Base-by-base conservation (phyloP, 2,797 vertebrate genomes). In the Gymnodraco acuticeps region DNA sequence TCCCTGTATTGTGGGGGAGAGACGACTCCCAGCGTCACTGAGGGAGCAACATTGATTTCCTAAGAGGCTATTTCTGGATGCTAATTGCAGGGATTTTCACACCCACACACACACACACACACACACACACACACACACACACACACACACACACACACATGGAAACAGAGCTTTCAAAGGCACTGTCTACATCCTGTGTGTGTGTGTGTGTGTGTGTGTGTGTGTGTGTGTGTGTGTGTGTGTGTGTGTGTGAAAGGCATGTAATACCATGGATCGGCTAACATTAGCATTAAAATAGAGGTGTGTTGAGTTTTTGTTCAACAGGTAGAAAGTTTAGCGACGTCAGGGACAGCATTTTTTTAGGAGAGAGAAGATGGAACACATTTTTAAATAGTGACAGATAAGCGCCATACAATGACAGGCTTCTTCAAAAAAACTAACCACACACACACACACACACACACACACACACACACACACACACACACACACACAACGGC, bases 341-440 rank as follows among this genome's bases (percentile, higher is more conserved):
- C 45, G 14, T 47, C n/a, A 33, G 16, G 46, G 31, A 64, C 3
- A 0, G 50, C n/a, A 63, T 12, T 5, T 23, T 65, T 23, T 59
- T 4, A 60, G 48, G 38, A 64, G 1, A 43, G 17, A 65, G 10
- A 13, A 5, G 4, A 56, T 2, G 23, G 4, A 14, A n/a, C 12
- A 5, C 45, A 41, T n/a, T 14, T 11, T 23, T 23, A 1, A 20
- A 48, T 10, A 17, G 12, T 75, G 1, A 68, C n/a, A 3, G 60
- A 68, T 70, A 50, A 47, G 66, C 23, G 15, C 45, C 23, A 27
- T 2, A 78, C 73, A 87, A 87, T 78, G 55, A 63, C 67, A 71
- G 48, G 53, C 31, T 38, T 73, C 53, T 62, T 64, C 53, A 55
- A 46, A 77, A 72, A 31, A 45, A 50, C 43, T 8, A 60, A 61